These are phyloP conservation scores for Pogoniulus pusillus DNA, from an alignment of 2,797 vertebrate genomes.

Conservation along the genomic window DNA sequence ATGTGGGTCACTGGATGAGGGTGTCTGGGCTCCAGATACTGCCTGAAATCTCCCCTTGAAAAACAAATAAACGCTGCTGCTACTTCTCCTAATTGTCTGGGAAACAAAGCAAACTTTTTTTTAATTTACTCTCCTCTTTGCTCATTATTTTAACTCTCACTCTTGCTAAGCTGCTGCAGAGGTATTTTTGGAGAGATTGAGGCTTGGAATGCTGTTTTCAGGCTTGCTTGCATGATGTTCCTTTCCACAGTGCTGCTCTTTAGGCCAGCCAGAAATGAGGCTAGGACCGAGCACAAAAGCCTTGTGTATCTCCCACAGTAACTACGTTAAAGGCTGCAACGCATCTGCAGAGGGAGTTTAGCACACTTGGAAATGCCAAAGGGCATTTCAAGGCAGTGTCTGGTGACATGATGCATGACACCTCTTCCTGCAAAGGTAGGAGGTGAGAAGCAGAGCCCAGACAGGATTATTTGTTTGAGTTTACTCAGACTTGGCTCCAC, in stretches of 20 bases:
- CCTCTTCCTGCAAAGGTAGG: not conserved
- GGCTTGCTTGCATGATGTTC: not conserved
- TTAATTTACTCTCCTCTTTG: not conserved
- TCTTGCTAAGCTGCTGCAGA: constrained; percentile 15
- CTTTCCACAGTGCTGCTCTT: constrained; percentile 13
- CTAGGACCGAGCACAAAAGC: constrained; percentile 27
- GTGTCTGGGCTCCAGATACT: constrained; percentile 15
- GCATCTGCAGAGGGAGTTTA: not conserved
- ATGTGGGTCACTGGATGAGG: constrained; percentile 27
- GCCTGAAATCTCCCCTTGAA: constrained; percentile 4
- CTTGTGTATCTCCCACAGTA: constrained; percentile 9
- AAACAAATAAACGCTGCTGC: constrained; percentile 39
- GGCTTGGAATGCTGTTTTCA: constrained; percentile 47
- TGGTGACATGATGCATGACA: not conserved
- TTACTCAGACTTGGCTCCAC: not conserved
- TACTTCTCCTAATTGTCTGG: constrained; percentile 37
- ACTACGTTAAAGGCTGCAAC: not conserved
- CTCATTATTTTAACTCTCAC: constrained; percentile 45
- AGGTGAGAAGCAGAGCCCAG: not conserved
- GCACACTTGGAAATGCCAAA: not conserved
- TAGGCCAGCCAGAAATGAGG: constrained; percentile 2
- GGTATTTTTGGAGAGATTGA: constrained; percentile 45
- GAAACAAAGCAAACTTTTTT: not conserved
- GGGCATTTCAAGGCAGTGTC: not conserved
- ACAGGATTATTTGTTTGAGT: not conserved